Evolutionary conservation across 2,888 invertebrate species (phyloP).

Genomic region (Apotomis capreana): DNA sequence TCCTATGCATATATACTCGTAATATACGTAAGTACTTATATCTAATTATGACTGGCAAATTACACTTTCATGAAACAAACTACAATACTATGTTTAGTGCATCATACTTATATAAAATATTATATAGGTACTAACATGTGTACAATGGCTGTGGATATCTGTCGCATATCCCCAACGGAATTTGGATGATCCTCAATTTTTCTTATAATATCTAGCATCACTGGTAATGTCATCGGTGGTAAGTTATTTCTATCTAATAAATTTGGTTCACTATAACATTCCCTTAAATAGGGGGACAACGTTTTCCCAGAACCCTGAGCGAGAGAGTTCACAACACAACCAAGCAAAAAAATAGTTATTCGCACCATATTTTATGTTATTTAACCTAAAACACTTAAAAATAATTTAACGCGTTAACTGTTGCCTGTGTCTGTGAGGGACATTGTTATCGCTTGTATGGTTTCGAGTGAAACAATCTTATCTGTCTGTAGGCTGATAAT

Average conservation of each 20-base stretch:
- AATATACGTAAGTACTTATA: too few species aligned
- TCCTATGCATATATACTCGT: too few species aligned
- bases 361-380: conserved; percentile 20
- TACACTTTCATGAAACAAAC: too few species aligned
- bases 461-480: conserved; percentile 44
- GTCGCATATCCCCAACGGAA: conserved; percentile 77
- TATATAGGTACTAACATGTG: conserved; percentile 73
- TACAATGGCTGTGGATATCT: conserved; percentile 78
- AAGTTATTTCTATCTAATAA: conserved; percentile 82
- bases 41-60: too few species aligned
- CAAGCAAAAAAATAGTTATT: conserved; percentile 11
- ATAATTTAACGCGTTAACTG: conserved; percentile 12
- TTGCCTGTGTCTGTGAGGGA: conserved; percentile 25
- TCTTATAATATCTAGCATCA: conserved; percentile 85
- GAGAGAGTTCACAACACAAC: conserved; percentile 27
- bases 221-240: conserved; percentile 84
- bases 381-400: conserved; percentile 17
- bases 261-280: conserved; percentile 85
- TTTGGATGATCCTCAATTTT: conserved; percentile 84
- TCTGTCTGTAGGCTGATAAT: conserved; percentile 41
- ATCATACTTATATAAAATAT: not conserved
- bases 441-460: conserved; percentile 33
- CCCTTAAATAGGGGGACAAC: conserved; percentile 52
- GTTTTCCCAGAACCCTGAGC: conserved; percentile 43
- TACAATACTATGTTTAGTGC: not conserved